Base-by-base conservation (phyloP, 2,113 vertebrate genomes). In the Eidolon helvum region DNA sequence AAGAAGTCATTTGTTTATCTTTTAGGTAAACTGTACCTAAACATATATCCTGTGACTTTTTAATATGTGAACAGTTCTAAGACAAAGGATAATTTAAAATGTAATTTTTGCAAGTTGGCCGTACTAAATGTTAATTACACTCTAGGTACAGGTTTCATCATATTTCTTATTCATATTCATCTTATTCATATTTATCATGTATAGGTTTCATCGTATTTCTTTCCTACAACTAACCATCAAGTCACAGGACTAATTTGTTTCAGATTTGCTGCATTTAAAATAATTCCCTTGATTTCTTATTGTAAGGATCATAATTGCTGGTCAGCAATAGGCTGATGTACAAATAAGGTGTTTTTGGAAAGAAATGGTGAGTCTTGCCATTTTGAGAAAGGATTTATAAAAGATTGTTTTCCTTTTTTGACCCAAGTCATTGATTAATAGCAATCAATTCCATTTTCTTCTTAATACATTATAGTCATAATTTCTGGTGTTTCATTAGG, bases 71-170 rank as follows among this genome's bases (percentile, higher is more conserved):
- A 95, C 5, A 45, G 30, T 66, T 96, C 35, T 92, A 85, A 91
- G 65, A 88, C 30, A 79, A 96, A 92, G 72, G 68, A 69, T 35
- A 69, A 43, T 72, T 66, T 94, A 95, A 97, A 94, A 91, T 71
- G 9, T 89, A 89, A 78, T 26, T 75, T 97, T 19, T 95, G 10
- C 40, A 80, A 55, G 40, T 15, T 84, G 43, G 65, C 77, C 26
- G 85, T 55, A 78, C 35, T 83, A 86, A 90, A 86, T 93, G 45
- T 10, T 79, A 35, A 30, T 69, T 30, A 53, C n/a, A 57, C 4
- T 24, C 59, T 61, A 53, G 50, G 50, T 26, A 33, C 18, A 90
- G 18, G 69, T 72, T 63, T 57, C 45, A 80, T 93, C 11, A 9
- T 55, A 93, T 69, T 93, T 82, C 50, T 79, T 72, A 48, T 38